Evolutionary conservation across 2,888 invertebrate species (phyloP).

Genomic region (Sturmia bella): DNA sequence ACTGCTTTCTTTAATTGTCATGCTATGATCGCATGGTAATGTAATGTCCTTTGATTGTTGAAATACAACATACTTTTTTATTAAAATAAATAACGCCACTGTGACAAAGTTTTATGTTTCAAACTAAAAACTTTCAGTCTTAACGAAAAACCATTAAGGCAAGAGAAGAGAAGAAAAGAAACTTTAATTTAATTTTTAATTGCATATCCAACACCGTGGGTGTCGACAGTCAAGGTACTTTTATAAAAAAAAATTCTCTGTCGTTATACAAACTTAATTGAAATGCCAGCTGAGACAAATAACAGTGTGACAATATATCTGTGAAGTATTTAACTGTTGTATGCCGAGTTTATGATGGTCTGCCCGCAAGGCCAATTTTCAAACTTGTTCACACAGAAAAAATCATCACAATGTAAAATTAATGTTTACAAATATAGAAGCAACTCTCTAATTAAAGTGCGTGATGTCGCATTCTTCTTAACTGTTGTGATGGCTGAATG

Average conservation of each 20-base stretch:
- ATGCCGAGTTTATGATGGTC: too few relatives aligned
- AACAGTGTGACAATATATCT: neutral
- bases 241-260: slow-evolving; percentile 40
- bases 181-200: slow-evolving; percentile 12
- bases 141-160: neutral
- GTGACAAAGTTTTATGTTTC: neutral
- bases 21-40: neutral
- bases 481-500: too few relatives aligned
- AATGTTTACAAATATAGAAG: too few relatives aligned
- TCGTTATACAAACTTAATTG: neutral
- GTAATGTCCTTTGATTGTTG: neutral
- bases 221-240: neutral
- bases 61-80: neutral
- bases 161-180: neutral
- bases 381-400: too few relatives aligned
- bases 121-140: neutral
- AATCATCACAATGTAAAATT: too few relatives aligned
- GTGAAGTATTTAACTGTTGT: neutral
- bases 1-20: neutral
- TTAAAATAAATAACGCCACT: neutral
- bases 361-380: too few relatives aligned
- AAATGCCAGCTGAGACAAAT: neutral
- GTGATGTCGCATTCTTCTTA: too few relatives aligned
- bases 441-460: too few relatives aligned
- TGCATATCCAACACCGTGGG: slow-evolving; percentile 4